Conservation (phyloP, 2,888 invertebrate genomes). For the Drosophila putrida region DNA sequence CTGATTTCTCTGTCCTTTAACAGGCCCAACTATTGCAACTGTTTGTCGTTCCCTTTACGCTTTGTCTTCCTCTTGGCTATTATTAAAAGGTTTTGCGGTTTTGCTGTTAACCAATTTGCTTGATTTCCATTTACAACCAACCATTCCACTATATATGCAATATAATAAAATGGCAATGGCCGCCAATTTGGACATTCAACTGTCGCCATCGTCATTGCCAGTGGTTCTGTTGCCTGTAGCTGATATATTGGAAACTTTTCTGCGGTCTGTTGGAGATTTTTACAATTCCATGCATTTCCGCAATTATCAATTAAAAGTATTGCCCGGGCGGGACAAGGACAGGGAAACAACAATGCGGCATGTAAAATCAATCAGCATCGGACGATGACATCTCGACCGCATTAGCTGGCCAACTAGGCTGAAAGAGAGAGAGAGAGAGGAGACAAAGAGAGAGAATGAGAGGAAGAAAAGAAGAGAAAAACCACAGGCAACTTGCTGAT, state of each 20-base stretch:
- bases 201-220: slow-evolving; percentile 13
- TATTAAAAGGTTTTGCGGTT: slow-evolving; percentile 80
- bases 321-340: slow-evolving; percentile 23
- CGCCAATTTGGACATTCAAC: slow-evolving; percentile 60
- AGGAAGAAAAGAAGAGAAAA: slow-evolving; percentile 15
- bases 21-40: slow-evolving; percentile 12
- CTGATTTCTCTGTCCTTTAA: slow-evolving; percentile 10
- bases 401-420: slow-evolving; percentile 70
- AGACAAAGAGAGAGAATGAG: slow-evolving; percentile 12
- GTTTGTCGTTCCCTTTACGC: slow-evolving; percentile 8
- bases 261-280: slow-evolving; percentile 59
- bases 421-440: slow-evolving; percentile 2
- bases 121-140: slow-evolving; percentile 56
- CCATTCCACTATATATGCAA: slow-evolving; percentile 3
- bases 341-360: slow-evolving; percentile 55
- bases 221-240: slow-evolving; percentile 7
- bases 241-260: slow-evolving; percentile 68
- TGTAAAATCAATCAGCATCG: slow-evolving; percentile 65
- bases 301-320: slow-evolving; percentile 82
- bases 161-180: slow-evolving; percentile 44
- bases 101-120: slow-evolving; percentile 73
- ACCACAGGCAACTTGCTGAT: slow-evolving; percentile 70
- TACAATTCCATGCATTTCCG: slow-evolving; percentile 68
- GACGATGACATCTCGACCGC: slow-evolving; percentile 67
- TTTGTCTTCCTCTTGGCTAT: slow-evolving; percentile 40